Conservation (phyloP, 1,140 invertebrate species). For the Hylyphantes graminicola region DNA sequence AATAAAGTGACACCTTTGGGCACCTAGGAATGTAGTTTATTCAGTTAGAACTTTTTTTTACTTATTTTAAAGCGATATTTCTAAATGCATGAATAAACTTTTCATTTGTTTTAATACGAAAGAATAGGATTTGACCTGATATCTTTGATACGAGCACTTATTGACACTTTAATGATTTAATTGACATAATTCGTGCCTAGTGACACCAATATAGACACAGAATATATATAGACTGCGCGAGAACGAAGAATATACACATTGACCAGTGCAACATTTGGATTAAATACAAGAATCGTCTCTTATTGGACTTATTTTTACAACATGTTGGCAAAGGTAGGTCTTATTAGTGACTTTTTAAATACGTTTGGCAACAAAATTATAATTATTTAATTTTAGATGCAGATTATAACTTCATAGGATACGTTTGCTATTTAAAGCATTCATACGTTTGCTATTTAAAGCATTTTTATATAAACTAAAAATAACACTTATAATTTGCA, state of each 20-base stretch:
- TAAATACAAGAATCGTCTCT: background rate
- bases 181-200: slow-evolving; percentile 10
- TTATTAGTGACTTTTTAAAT: too few species aligned
- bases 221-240: background rate
- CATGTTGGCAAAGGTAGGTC: slow-evolving; percentile 14
- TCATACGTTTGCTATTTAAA: too few species aligned
- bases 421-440: too few species aligned
- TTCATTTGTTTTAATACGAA: slow-evolving; percentile 11
- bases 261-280: slow-evolving; percentile 1
- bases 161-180: background rate
- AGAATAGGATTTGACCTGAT: background rate
- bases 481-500: too few species aligned
- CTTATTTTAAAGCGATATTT: background rate
- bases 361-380: too few species aligned
- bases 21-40: background rate
- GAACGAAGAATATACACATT: background rate
- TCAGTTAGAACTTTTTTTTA: background rate
- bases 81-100: slow-evolving; percentile 19
- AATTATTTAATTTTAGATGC: too few species aligned
- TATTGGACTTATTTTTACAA: background rate
- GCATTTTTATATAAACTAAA: too few species aligned
- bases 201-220: slow-evolving; percentile 2
- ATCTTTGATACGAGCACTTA: background rate
- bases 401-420: too few species aligned
- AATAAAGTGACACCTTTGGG: too few species aligned